These are phyloP conservation scores for Eupristina koningsbergeri DNA, from an alignment of 1,140 invertebrate genomes.

Conservation along the genomic window DNA sequence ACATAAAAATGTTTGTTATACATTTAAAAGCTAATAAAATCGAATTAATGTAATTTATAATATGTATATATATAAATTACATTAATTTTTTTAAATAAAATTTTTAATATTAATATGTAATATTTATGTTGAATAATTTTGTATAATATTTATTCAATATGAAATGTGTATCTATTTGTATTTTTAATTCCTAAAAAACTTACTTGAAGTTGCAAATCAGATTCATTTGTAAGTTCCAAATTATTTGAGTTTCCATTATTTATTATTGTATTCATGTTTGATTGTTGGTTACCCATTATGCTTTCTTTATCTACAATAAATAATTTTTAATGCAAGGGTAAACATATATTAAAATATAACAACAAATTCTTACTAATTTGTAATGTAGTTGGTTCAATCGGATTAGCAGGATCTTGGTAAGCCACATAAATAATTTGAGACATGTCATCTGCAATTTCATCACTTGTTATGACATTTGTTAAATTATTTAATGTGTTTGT, in stretches of 20 bases:
- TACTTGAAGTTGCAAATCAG: slow-evolving; percentile 68
- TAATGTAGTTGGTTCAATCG: slow-evolving; percentile 66
- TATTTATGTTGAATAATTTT: neutral
- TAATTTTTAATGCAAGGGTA: neutral
- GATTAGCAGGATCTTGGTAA: slow-evolving; percentile 72
- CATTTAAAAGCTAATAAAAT: too few relatives aligned
- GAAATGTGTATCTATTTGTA: neutral
- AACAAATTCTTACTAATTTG: slow-evolving; percentile 64
- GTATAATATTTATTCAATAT: neutral
- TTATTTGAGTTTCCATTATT: slow-evolving; percentile 56
- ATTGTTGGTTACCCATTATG: slow-evolving; percentile 53
- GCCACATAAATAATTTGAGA: slow-evolving; percentile 73
- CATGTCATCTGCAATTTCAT: slow-evolving; percentile 62
- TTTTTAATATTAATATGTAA: neutral
- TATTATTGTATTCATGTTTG: slow-evolving; percentile 52
- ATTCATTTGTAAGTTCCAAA: slow-evolving; percentile 60
- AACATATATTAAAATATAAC: slow-evolving; percentile 19
- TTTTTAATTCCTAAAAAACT: slow-evolving; percentile 26
- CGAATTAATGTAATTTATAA: too few relatives aligned
- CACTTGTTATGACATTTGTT: slow-evolving; percentile 57
- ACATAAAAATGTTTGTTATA: neutral
- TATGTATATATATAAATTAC: too few relatives aligned
- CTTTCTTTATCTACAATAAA: slow-evolving; percentile 50
- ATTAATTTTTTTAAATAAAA: too few relatives aligned
- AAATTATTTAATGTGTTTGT: slow-evolving; percentile 57